Base-by-base conservation (phyloP, 2,888 invertebrate genomes). In the Hydraecia micacea region DNA sequence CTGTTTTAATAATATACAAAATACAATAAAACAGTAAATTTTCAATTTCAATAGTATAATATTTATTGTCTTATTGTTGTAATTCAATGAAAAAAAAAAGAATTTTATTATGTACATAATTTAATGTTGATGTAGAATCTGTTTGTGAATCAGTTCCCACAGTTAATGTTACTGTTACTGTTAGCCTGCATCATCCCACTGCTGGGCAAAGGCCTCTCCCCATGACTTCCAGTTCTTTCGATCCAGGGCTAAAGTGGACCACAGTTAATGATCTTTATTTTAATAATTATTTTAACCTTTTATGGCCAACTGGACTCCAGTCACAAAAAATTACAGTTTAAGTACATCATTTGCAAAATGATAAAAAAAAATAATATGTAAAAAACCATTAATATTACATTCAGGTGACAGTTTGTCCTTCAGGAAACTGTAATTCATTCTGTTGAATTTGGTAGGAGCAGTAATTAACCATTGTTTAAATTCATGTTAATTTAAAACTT, bases 401-500 rank as follows among this genome's bases (percentile, higher is more conserved):
- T 28, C 9, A 65, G 13, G 13, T 60, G 15, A 63, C 49, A 70
- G 9, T 63, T 60, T 73, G 6, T 39, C 63, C 32, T 63, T 58
- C 6, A 49, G 11, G 15, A n/a, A 71, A 28, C 4, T 71, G 32
- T 55, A 66, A 87, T 72, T 67, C 0, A 87, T 74, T 63, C 32
- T 0, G 7, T 52, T 69, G 21, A 72, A 69, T 75, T 69, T 46
- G 0, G n/a, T 58, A 32, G 36, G 46, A 21, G 1, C n/a, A 6
- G 46, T 68, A 74, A 85, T 85, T 76, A 80, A 39, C 62, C 46
- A 85, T 85, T 85, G 85, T 87, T 68, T 72, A 42, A 58, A 85
- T 87, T 74, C 81, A 72, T 32, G 55, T 49, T 42, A 71, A 63
- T 39, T 49, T 28, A 15, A 25, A 46, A 49, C 28, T 73, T 79